Percentiles rank a stretch among this genome's conserved stretches.
phyloP scores from a whole-genome alignment of 2,888 invertebrate species.

The Tiphia femorata region DNA sequence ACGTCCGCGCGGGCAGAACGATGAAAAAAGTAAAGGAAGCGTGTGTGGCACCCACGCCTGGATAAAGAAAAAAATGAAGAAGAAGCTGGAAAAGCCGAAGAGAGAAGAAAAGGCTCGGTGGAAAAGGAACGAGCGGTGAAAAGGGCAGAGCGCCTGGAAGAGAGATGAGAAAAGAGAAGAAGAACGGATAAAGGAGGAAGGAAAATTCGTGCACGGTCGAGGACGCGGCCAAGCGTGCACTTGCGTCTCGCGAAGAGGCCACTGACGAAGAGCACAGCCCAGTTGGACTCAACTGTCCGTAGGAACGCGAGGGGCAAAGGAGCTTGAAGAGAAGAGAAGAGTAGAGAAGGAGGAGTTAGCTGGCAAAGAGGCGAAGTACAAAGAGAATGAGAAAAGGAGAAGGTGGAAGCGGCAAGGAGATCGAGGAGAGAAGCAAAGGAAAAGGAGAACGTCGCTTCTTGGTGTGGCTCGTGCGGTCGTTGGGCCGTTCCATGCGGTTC shows the following conservation, averaged over 20 bases:
- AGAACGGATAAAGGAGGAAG: neutral
- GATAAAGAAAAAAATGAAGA: no score
- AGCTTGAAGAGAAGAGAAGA: neutral
- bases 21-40: no score
- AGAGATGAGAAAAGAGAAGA: neutral
- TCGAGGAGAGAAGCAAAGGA: no score
- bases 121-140: neutral
- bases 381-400: constrained; percentile 5
- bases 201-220: neutral
- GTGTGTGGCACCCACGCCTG: no score
- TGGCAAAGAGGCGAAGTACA: constrained; percentile 9
- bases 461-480: no score
- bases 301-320: neutral
- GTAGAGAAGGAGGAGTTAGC: neutral
- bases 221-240: neutral
- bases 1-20: no score
- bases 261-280: no score
- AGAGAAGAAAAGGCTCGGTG: neutral
- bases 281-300: neutral
- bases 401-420: no score
- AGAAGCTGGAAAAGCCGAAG: no score
- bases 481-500: no score
- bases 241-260: neutral
- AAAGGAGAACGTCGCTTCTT: no score
- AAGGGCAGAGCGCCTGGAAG: neutral